Percentiles rank a stretch among this genome's conserved stretches.
Conservation (phyloP, 1,140 invertebrate species). For the Neuroterus valhalla region DNA sequence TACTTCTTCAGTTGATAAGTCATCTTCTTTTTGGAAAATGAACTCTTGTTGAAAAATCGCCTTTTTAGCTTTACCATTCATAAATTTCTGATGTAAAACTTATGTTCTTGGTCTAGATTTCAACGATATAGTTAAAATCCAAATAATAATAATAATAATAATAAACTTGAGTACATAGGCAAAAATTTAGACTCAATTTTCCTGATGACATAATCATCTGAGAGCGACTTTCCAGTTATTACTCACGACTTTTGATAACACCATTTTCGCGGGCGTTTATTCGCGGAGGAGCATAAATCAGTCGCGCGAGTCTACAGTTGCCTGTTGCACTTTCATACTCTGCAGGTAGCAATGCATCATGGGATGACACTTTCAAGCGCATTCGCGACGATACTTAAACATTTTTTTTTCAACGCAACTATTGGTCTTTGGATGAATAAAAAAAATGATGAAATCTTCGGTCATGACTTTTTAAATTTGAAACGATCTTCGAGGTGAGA, state of each 20-base stretch:
- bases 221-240: conserved; percentile 9
- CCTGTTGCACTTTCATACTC: conserved; percentile 12
- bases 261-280: conserved; percentile 2
- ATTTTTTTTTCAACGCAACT: background rate
- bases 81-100: too few relatives aligned
- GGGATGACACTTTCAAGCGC: conserved; percentile 1
- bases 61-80: too few relatives aligned
- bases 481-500: too few relatives aligned
- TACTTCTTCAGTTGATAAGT: too few relatives aligned
- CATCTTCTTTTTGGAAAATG: too few relatives aligned
- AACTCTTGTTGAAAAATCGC: too few relatives aligned
- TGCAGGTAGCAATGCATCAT: conserved; percentile 5
- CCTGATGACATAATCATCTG: background rate
- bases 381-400: conserved; percentile 4
- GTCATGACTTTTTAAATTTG: too few relatives aligned
- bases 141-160: too few relatives aligned
- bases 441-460: too few relatives aligned
- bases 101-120: too few relatives aligned
- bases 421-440: background rate
- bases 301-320: background rate
- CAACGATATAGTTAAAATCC: too few relatives aligned
- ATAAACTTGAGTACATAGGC: background rate
- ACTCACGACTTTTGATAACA: conserved; percentile 13
- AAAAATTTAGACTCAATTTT: background rate
- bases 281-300: conserved; percentile 13